Base-by-base conservation (phyloP, 1,140 invertebrate genomes). In the Oedothorax gibbosus region DNA sequence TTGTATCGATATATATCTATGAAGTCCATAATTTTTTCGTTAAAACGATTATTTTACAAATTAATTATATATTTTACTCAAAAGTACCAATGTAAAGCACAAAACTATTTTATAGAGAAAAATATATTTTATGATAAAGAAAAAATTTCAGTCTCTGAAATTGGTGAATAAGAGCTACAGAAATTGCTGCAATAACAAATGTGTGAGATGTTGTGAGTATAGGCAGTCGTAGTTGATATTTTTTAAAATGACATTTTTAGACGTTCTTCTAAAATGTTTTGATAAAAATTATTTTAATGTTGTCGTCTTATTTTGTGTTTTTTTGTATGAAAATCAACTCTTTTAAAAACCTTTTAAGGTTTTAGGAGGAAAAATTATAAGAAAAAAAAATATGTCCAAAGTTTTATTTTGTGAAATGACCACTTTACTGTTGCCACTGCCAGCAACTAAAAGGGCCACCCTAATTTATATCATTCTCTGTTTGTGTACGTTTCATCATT, bases 381-480 rank as follows among this genome's bases (percentile, higher is more conserved):
- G 69, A 20, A 71, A 69, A 51, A 69, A 18, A 71, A 53, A 10
- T 21, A 7, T 49, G 69, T 71, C 69, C 69, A 71, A 71, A 53
- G 69, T 71, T 35, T 71, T 71, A 71, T 54, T 35, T 69, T 69
- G 66, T 71, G 69, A 71, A 71, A 69, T 18, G 50, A 18, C 50
- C 69, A 71, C 69, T 72, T 53, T 82, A 65, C 54, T 54, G n/a
- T 73, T 82, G 56, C 68, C 72, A 84, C 81, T 84, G 81, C 81
- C 81, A 75, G 18, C n/a, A 76, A 56, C 6, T 49, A 73, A 72
- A 84, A 68, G 72, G 35, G 81, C 81, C 71, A 84, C 71, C 60
- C 50, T 84, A 75, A 84, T 84, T 84, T 84, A 84, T 84, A 84
- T 56, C 14, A 57, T 84, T 75, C 21, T 75, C 51, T 75, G 71